A percentile compares a stretch with the other conserved stretches of the same genome.
phyloP scores from a whole-genome alignment of 1,140 invertebrate species.

The Tetragnatha versicolor region DNA sequence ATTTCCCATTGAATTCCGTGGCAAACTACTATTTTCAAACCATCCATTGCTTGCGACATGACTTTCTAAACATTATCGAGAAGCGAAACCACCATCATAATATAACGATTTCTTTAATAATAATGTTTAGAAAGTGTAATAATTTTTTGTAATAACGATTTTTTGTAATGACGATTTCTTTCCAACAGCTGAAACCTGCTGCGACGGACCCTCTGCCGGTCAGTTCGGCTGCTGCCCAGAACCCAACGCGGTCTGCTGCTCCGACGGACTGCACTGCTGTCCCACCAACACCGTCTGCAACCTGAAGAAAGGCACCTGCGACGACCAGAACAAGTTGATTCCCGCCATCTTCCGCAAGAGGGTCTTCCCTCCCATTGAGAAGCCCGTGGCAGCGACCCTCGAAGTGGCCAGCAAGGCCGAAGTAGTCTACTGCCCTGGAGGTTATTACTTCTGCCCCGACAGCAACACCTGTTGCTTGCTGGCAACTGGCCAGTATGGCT shows the following conservation, averaged over 20 bases:
- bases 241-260: conserved; percentile 48
- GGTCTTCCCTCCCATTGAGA: neutral
- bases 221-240: conserved; percentile 32
- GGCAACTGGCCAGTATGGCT: conserved; percentile 61
- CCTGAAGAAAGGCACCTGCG: conserved; percentile 12
- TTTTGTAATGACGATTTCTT: neutral
- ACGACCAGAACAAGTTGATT: neutral
- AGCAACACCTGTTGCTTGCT: conserved; percentile 64
- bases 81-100: too few species aligned
- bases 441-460: conserved; percentile 61
- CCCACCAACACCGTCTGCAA: conserved; percentile 33
- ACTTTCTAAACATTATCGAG: too few species aligned
- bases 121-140: too few species aligned
- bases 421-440: conserved; percentile 39
- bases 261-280: conserved; percentile 45
- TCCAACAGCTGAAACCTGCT: conserved; percentile 33
- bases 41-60: too few species aligned
- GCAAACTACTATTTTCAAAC: too few species aligned
- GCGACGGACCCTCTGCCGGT: conserved; percentile 10
- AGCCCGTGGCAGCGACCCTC: neutral
- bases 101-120: too few species aligned
- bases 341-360: neutral
- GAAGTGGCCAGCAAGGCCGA: neutral
- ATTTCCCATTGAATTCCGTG: too few species aligned
- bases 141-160: too few species aligned